Percentiles rank a stretch among this genome's conserved stretches.
phyloP scores from a whole-genome alignment of 2,888 invertebrate genomes.

The Lutraria lutraria region DNA sequence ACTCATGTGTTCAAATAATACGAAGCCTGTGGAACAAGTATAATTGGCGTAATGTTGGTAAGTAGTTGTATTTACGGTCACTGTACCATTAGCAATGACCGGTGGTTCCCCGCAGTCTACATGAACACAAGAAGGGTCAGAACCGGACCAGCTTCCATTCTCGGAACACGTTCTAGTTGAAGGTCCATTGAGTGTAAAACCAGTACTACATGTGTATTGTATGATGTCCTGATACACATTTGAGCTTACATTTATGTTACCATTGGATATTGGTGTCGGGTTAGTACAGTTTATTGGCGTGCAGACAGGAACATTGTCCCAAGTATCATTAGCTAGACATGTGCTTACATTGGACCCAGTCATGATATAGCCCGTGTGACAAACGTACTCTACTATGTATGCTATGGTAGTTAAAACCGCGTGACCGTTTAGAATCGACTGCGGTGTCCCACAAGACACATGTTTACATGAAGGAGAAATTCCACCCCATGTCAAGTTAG shows the following conservation, averaged over 20 bases:
- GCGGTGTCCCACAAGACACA: neutral
- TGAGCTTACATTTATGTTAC: neutral
- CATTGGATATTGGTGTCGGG: neutral
- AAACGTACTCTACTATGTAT: neutral
- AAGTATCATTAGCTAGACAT: neutral
- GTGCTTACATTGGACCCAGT: neutral
- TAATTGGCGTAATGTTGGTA: neutral
- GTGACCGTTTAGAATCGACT: neutral
- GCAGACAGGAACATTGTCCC: slow-evolving; percentile 1
- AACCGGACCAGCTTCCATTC: neutral
- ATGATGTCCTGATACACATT: neutral
- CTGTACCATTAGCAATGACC: neutral
- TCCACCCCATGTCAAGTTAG: neutral
- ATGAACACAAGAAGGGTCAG: neutral
- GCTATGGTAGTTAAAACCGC: neutral
- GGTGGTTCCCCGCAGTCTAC: slow-evolving; percentile 18
- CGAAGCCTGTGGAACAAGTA: neutral
- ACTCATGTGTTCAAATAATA: neutral
- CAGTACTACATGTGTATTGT: neutral
- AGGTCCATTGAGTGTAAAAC: neutral
- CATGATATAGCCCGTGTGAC: neutral
- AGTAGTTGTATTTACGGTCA: neutral
- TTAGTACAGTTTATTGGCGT: neutral
- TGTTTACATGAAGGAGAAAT: neutral
- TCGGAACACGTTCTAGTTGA: neutral